These are phyloP conservation scores for Calephelis perditalis DNA, from an alignment of 2,888 invertebrate species.

Conservation along the genomic window DNA sequence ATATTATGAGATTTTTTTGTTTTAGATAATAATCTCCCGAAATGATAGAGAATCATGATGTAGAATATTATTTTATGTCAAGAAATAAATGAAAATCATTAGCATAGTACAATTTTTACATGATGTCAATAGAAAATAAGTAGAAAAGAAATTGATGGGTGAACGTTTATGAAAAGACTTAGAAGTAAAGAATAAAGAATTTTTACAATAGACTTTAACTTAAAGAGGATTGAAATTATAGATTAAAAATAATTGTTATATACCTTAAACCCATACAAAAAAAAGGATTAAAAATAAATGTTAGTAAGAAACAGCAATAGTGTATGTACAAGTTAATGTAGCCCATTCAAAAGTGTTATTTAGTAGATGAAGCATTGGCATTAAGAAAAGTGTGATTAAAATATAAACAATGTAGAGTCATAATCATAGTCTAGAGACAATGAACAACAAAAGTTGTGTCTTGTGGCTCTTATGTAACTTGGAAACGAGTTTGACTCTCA, in stretches of 20 bases:
- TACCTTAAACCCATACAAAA: conserved; percentile 11
- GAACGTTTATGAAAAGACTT: conserved; percentile 6
- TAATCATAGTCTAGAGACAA: conserved; percentile 4
- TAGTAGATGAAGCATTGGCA: conserved; percentile 24
- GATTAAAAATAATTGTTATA: neutral
- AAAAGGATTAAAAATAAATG: conserved; percentile 19
- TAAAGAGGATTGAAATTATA: neutral
- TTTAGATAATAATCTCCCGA: neutral
- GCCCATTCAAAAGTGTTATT: conserved; percentile 18
- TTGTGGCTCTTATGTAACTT: conserved; percentile 6
- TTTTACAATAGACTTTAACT: neutral
- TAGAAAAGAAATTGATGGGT: neutral
- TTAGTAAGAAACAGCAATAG: conserved; percentile 23
- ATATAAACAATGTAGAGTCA: neutral
- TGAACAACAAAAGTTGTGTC: conserved; percentile 3
- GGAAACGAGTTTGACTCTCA: conserved; percentile 3
- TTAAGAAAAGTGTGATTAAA: conserved; percentile 19
- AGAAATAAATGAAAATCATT: conserved; percentile 7
- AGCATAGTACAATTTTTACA: neutral
- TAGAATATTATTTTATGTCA: conserved; percentile 6
- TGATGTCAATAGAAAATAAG: conserved; percentile 5
- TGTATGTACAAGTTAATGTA: conserved; percentile 16
- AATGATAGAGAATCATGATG: neutral
- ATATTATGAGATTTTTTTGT: neutral
- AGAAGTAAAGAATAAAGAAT: conserved; percentile 1